Conservation (phyloP, 2,113 vertebrate species). For the Dipodomys stephensi region DNA sequence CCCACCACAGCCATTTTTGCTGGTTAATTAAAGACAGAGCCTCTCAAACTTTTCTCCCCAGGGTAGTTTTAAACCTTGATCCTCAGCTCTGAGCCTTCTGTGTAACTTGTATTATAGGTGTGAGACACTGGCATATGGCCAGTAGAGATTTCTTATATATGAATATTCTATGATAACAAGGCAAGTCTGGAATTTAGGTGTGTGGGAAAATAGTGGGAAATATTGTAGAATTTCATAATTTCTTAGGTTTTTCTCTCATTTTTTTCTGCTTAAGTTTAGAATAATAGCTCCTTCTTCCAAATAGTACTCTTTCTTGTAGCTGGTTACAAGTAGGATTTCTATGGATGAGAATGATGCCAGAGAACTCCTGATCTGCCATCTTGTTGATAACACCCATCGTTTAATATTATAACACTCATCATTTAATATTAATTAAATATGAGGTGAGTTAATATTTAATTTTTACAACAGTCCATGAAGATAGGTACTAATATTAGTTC, state of each 20-base stretch:
- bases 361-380: not conserved
- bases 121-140: too few species aligned
- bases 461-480: not conserved
- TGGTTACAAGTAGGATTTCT: not conserved
- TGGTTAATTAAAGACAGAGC: too few species aligned
- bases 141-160: not conserved
- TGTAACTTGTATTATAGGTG: too few species aligned
- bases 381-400: too few species aligned
- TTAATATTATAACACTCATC: not conserved
- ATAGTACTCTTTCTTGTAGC: not conserved
- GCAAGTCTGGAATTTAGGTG: not conserved
- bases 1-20: too few species aligned
- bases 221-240: not conserved
- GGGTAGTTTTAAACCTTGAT: too few species aligned
- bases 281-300: not conserved
- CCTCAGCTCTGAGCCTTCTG: too few species aligned
- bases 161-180: not conserved
- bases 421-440: too few species aligned
- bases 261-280: not conserved
- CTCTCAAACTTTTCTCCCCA: too few species aligned
- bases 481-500: not conserved
- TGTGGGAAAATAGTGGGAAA: not conserved
- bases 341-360: not conserved
- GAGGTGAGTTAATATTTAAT: conserved; percentile 10
- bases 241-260: conserved; percentile 6